These are phyloP conservation scores for Lasioglossum zephyrum DNA, from an alignment of 2,888 invertebrate species.

Conservation along the genomic window DNA sequence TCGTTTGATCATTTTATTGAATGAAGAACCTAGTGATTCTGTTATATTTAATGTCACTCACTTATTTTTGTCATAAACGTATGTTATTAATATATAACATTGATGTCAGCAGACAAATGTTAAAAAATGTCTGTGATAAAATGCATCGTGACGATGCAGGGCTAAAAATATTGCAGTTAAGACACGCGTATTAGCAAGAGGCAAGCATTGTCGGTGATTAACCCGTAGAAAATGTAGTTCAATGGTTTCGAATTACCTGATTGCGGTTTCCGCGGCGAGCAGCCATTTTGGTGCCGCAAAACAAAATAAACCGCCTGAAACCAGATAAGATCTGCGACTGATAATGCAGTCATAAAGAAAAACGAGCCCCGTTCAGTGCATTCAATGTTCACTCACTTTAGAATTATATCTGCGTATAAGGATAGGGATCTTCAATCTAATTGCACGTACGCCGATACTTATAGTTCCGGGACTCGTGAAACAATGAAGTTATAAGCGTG, in stretches of 20 bases:
- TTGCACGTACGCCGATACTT: constrained; percentile 20
- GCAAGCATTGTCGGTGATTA: constrained; percentile 69
- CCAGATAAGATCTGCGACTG: constrained; percentile 60
- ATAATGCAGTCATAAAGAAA: constrained; percentile 51
- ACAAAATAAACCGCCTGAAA: constrained; percentile 67
- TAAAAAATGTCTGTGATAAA: constrained; percentile 4
- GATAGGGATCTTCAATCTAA: constrained; percentile 11
- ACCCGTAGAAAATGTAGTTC: constrained; percentile 74
- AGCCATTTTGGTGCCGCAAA: constrained; percentile 74
- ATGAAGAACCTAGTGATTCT: background rate
- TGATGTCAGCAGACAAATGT: background rate
- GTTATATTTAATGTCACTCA: too few relatives aligned
- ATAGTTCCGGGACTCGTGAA: constrained; percentile 19
- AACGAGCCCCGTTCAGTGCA: constrained; percentile 14
- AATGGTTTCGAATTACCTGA: constrained; percentile 71
- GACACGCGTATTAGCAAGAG: constrained; percentile 38
- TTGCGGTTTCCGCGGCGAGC: constrained; percentile 67
- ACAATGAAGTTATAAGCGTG: constrained; percentile 26
- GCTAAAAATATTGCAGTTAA: constrained; percentile 40
- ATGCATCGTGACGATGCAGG: constrained; percentile 13
- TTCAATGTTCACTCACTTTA: constrained; percentile 16
- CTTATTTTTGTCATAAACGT: too few relatives aligned
- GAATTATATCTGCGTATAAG: constrained; percentile 13
- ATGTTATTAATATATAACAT: too few relatives aligned
- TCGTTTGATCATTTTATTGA: background rate